Percentiles rank a stretch among this genome's conserved stretches.
These are phyloP conservation scores for Prolemur simus DNA, from an alignment of 2,113 vertebrate genomes.

Conservation along the genomic window DNA sequence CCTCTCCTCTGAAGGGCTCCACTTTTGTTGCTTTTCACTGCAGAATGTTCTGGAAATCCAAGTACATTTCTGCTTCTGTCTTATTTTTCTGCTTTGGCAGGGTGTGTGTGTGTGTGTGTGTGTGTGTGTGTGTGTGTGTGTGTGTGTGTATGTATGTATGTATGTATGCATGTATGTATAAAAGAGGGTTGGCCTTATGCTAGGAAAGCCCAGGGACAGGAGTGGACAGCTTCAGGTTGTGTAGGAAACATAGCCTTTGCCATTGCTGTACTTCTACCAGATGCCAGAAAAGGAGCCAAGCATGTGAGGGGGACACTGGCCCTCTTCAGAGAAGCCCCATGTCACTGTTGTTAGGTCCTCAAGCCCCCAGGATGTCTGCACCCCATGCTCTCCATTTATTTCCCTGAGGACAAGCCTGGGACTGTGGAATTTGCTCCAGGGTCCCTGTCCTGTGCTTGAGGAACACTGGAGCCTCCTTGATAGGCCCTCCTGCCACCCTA, in stretches of 20 bases:
- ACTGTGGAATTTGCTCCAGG: neutral
- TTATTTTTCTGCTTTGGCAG: neutral
- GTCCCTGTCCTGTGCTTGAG: neutral
- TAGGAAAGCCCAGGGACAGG: neutral
- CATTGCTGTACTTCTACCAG: neutral
- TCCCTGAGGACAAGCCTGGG: neutral
- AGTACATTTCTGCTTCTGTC: neutral
- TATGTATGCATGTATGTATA: neutral
- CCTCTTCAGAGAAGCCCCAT: neutral
- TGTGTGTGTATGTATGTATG: neutral
- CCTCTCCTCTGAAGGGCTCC: neutral
- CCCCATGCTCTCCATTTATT: neutral
- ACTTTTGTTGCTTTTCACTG: neutral
- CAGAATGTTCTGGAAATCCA: conserved; percentile 14
- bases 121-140: neutral
- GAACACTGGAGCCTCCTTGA: neutral
- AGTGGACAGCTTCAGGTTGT: neutral
- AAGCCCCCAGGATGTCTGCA: neutral
- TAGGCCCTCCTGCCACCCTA: neutral
- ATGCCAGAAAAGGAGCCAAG: neutral
- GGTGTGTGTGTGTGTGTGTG: no score
- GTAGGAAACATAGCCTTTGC: neutral
- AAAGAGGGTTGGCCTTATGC: neutral
- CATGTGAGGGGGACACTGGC: neutral
- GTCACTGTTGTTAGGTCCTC: neutral